These are phyloP conservation scores for Lepidonotus clava DNA, from an alignment of 2,888 invertebrate species.

Conservation along the genomic window DNA sequence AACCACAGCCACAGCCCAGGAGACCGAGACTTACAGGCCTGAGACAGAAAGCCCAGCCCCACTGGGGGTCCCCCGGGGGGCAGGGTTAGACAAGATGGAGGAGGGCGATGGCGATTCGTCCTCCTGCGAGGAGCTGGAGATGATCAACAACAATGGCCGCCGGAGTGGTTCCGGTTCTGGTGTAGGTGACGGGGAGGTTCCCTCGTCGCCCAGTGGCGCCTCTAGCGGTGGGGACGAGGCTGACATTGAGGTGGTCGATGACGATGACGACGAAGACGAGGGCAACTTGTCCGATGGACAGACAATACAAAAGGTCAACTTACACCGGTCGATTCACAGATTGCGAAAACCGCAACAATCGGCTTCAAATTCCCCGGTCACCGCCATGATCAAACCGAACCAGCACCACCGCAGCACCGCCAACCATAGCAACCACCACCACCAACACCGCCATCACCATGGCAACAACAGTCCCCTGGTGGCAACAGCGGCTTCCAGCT, in stretches of 20 bases:
- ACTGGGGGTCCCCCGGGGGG: neutral
- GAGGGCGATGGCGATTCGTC: neutral
- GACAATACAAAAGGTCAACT: conserved; percentile 10
- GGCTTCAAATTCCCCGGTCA: neutral
- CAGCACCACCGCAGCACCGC: neutral
- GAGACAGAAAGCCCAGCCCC: neutral
- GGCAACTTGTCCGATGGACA: neutral
- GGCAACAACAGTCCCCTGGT: neutral
- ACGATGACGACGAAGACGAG: neutral
- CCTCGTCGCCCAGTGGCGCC: conserved; percentile 1
- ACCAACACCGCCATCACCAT: neutral
- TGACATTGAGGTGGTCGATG: neutral
- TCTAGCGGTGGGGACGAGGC: neutral
- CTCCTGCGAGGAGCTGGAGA: conserved; percentile 21
- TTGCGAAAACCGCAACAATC: neutral
- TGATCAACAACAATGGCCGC: neutral
- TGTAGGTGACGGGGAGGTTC: neutral
- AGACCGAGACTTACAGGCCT: neutral
- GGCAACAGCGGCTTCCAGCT: neutral
- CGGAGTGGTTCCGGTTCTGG: neutral
- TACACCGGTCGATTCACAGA: conserved; percentile 31
- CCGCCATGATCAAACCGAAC: neutral
- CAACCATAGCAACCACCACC: neutral
- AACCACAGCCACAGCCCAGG: neutral
- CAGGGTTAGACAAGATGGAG: neutral